Evolutionary conservation across 1,140 invertebrate genomes (phyloP).

Genomic region (Parasteatoda tepidariorum): DNA sequence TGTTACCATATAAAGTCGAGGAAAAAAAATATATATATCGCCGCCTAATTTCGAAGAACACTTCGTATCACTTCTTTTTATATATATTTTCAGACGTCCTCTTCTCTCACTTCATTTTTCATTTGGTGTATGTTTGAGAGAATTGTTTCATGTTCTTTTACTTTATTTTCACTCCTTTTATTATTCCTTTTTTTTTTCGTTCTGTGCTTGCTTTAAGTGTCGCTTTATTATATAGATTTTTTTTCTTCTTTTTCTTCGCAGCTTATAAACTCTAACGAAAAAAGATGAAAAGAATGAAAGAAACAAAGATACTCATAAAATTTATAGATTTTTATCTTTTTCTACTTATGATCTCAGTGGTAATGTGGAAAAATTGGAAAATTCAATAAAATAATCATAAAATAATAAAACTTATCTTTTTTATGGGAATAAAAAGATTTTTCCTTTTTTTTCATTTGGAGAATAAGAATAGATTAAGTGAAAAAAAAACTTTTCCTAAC

Average conservation of each 20-base stretch:
- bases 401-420: slow-evolving; percentile 48
- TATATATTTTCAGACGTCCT: slow-evolving; percentile 36
- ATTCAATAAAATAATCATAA: slow-evolving; percentile 46
- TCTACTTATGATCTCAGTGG: slow-evolving; percentile 6
- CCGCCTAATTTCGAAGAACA: slow-evolving; percentile 47
- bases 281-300: neutral
- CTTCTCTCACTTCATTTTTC: slow-evolving; percentile 49
- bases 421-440: slow-evolving; percentile 3
- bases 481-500: slow-evolving; percentile 4
- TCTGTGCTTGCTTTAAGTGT: neutral
- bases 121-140: slow-evolving; percentile 39
- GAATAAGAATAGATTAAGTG: neutral
- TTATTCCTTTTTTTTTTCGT: slow-evolving; percentile 14
- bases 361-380: slow-evolving; percentile 24
- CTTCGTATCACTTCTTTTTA: slow-evolving; percentile 46
- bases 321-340: slow-evolving; percentile 35
- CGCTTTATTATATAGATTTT: neutral
- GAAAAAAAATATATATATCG: neutral
- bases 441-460: neutral
- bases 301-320: slow-evolving; percentile 28
- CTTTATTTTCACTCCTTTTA: slow-evolving; percentile 2
- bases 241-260: slow-evolving; percentile 11
- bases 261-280: slow-evolving; percentile 35
- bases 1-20: slow-evolving; percentile 15
- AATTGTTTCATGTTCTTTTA: slow-evolving; percentile 50